phyloP scores from a whole-genome alignment of 2,113 vertebrate genomes.

The Romanogobio albipinnatus region DNA sequence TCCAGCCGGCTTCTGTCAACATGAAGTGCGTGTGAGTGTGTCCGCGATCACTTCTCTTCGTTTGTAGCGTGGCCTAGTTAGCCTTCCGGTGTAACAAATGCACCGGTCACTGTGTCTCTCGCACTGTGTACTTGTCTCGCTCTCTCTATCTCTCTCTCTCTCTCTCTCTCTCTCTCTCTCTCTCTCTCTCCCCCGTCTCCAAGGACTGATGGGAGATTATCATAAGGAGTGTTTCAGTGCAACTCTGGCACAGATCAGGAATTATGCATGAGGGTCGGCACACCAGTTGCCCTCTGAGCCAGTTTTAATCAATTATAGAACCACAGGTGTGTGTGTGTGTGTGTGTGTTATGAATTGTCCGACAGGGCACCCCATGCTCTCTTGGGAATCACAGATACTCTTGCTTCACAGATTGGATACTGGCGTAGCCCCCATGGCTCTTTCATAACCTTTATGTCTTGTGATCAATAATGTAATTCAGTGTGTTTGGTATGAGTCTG shows the following conservation, averaged over 20 bases:
- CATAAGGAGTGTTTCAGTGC: background rate
- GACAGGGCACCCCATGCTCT: conserved; percentile 5
- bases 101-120: background rate
- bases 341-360: conserved; percentile 2
- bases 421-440: conserved; percentile 35
- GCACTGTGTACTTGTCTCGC: too few relatives aligned
- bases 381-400: background rate
- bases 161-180: too few relatives aligned
- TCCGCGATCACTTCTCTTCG: conserved; percentile 25
- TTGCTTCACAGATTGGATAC: conserved; percentile 38
- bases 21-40: conserved; percentile 7
- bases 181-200: background rate
- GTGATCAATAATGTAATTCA: conserved; percentile 53
- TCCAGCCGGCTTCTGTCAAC: conserved; percentile 37
- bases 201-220: conserved; percentile 25
- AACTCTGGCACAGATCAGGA: background rate
- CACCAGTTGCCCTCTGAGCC: conserved; percentile 9
- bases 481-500: conserved; percentile 35
- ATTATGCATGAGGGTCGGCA: conserved; percentile 26
- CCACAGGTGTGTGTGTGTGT: background rate
- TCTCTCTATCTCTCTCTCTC: too few relatives aligned
- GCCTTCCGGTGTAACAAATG: conserved; percentile 8
- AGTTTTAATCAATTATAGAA: conserved; percentile 33
- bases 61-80: conserved; percentile 32
- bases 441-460: conserved; percentile 41